Conservation (phyloP, 35 echinoderm and acorn worm genomes). For the Heliocidaris tuberculata region DNA sequence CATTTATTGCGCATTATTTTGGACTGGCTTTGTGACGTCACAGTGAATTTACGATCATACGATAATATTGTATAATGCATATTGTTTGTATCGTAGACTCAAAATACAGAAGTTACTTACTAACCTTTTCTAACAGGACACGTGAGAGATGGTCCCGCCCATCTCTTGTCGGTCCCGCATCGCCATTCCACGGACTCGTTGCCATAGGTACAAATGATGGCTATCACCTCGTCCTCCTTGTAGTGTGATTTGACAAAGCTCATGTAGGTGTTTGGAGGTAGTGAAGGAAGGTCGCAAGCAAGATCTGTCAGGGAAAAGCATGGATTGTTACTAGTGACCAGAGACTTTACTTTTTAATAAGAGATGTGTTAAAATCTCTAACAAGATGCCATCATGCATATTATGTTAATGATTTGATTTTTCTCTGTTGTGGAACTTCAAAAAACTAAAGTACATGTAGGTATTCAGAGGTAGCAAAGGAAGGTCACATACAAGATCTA, state of each 20-base stretch:
- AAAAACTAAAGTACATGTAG: background rate
- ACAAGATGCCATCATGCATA: background rate
- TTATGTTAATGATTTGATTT: background rate
- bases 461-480: background rate
- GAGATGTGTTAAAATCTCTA: background rate
- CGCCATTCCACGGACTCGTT: constrained; percentile 32
- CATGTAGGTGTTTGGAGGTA: constrained; percentile 37
- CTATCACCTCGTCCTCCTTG: constrained; percentile 2
- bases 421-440: background rate
- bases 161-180: background rate
- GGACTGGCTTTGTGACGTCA: no score
- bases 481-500: background rate
- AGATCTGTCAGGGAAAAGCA: background rate
- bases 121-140: background rate
- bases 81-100: no score
- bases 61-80: no score
- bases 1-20: no score
- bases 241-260: background rate
- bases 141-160: background rate
- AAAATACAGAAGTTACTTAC: background rate
- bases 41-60: no score
- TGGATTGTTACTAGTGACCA: background rate
- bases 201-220: constrained; percentile 16
- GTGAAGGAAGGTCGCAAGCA: background rate
- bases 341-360: no score